Percentiles rank a stretch among this genome's conserved stretches.
Conservation (phyloP, 2,888 invertebrate species). For the Capitulum mitella region DNA sequence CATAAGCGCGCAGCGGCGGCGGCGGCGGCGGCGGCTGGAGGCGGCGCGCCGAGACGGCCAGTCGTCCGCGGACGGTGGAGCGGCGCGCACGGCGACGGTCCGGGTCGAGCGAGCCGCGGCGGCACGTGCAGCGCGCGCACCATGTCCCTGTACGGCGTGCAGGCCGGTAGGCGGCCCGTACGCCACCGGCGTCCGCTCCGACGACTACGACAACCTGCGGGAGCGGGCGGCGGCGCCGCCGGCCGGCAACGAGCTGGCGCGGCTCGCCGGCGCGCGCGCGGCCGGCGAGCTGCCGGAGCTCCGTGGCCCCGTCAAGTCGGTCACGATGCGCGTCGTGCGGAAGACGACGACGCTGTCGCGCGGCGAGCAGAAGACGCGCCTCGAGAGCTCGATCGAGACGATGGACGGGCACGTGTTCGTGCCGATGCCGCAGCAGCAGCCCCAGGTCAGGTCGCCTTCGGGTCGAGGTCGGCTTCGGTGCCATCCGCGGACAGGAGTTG, state of each 20-base stretch:
- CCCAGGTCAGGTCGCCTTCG: constrained; percentile 1
- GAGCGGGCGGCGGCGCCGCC: neutral
- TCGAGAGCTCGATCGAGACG: neutral
- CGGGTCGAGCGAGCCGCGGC: neutral
- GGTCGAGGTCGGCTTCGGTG: too few relatives aligned
- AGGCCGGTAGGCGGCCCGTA: neutral
- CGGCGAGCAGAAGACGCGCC: constrained; percentile 32
- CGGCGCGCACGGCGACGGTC: neutral
- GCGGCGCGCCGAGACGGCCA: neutral
- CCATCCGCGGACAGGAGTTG: too few relatives aligned
- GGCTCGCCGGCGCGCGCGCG: neutral
- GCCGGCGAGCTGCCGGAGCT: neutral
- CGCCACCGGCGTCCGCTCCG: neutral
- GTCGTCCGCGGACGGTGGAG: neutral
- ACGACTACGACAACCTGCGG: constrained; percentile 4
- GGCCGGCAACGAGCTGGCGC: neutral
- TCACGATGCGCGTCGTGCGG: constrained; percentile 35
- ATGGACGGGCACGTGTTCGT: neutral
- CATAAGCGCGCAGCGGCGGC: neutral
- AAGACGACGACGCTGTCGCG: constrained; percentile 36
- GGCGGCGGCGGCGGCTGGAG: constrained; percentile 8
- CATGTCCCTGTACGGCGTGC: neutral
- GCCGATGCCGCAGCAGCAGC: neutral
- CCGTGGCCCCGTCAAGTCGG: constrained; percentile 34
- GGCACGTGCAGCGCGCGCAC: neutral